Percentiles rank a stretch among this genome's conserved stretches.
Conservation (phyloP, 2,113 vertebrate genomes). For the Caloenas nicobarica region DNA sequence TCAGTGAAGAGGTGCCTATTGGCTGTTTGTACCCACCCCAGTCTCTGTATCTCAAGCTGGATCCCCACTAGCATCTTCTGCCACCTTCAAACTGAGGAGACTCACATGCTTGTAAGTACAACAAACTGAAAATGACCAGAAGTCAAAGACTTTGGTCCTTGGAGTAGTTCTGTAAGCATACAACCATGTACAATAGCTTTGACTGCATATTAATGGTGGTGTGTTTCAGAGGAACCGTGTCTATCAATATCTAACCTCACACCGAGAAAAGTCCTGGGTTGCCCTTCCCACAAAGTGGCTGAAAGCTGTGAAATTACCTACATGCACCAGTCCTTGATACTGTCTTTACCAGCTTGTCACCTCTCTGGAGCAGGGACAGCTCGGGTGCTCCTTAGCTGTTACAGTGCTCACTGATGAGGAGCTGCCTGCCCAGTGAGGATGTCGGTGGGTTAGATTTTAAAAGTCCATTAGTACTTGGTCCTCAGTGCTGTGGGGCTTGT, state of each 20-base stretch:
- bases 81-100: background rate
- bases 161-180: background rate
- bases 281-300: background rate
- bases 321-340: background rate
- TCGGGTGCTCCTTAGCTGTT: background rate
- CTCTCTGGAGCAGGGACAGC: background rate
- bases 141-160: background rate
- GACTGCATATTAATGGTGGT: background rate
- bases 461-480: background rate
- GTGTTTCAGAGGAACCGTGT: background rate
- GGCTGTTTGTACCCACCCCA: background rate
- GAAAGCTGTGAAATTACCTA: background rate
- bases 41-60: background rate
- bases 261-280: background rate
- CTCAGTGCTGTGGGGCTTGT: background rate
- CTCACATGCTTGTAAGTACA: background rate
- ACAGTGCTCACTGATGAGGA: accelerated
- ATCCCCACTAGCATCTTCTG: background rate
- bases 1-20: accelerated
- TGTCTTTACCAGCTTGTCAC: background rate
- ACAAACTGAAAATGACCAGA: background rate
- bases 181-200: background rate
- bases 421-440: background rate
- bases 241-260: background rate
- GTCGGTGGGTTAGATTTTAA: background rate